These are phyloP conservation scores for Formica aserva DNA, from an alignment of 2,888 invertebrate genomes.

Conservation along the genomic window DNA sequence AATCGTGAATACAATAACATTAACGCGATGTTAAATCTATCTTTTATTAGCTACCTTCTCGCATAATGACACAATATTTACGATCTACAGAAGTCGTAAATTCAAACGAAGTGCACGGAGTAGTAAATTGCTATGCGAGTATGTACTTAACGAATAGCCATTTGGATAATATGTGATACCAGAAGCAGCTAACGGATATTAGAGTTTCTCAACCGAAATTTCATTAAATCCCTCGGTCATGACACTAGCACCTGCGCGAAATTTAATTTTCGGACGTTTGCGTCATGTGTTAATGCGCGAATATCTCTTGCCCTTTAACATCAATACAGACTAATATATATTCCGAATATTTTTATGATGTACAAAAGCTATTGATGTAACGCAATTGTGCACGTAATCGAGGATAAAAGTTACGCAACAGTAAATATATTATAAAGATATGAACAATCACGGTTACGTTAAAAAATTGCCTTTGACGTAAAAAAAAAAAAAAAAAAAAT, in stretches of 20 bases:
- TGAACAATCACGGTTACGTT: not conserved
- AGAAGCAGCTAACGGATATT: constrained; percentile 62
- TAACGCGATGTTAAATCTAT: constrained; percentile 40
- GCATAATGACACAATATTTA: constrained; percentile 69
- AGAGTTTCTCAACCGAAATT: constrained; percentile 55
- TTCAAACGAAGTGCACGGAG: constrained; percentile 60
- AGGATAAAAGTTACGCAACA: not conserved
- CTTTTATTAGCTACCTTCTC: constrained; percentile 50
- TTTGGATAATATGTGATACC: constrained; percentile 65
- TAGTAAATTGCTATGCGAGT: constrained; percentile 57
- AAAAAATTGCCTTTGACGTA: not conserved
- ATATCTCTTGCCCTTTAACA: constrained; percentile 3
- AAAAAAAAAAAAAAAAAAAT: not conserved
- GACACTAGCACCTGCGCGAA: not conserved
- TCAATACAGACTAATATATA: not conserved
- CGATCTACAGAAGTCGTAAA: constrained; percentile 65
- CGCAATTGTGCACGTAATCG: not conserved
- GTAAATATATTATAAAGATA: not conserved
- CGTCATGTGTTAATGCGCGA: not conserved
- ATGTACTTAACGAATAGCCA: constrained; percentile 57
- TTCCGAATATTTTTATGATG: not conserved
- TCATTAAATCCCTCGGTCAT: not conserved
- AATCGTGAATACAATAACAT: constrained; percentile 56
- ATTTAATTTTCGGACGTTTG: constrained; percentile 1
- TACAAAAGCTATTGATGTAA: not conserved